phyloP scores from a whole-genome alignment of 2,797 vertebrate genomes.

The Erithacus rubecula region DNA sequence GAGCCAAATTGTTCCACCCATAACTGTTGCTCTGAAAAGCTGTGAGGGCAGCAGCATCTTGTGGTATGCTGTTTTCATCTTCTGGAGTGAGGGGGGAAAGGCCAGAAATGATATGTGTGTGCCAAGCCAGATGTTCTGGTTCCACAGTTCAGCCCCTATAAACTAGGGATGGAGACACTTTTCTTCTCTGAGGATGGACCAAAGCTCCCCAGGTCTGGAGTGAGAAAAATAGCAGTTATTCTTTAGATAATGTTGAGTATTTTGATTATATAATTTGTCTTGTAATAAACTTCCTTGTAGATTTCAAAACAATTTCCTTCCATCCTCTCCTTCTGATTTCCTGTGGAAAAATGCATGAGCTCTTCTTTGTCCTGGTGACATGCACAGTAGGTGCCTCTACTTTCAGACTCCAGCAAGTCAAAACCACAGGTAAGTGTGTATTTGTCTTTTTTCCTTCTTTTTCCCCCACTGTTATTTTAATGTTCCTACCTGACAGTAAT shows the following conservation, averaged over 20 bases:
- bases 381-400: background rate
- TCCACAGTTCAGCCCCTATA: background rate
- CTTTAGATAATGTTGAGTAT: background rate
- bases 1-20: background rate
- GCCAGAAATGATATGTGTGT: background rate
- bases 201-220: background rate
- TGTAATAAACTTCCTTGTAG: slow-evolving; percentile 18
- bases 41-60: slow-evolving; percentile 29
- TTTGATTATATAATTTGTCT: background rate
- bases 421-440: slow-evolving; percentile 54
- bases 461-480: background rate
- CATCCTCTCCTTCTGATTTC: background rate
- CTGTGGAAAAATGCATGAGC: background rate
- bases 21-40: background rate
- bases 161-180: background rate
- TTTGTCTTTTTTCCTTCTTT: background rate
- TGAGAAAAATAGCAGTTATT: background rate
- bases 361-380: slow-evolving; percentile 20
- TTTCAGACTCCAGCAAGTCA: slow-evolving; percentile 39
- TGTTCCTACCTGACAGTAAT: background rate
- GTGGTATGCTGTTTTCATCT: background rate
- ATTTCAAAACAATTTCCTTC: background rate
- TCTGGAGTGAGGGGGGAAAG: background rate
- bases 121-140: background rate
- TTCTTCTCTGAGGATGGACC: background rate